Evolutionary conservation across 2,888 invertebrate species (phyloP).

Genomic region (Tolmerus cingulatus): DNA sequence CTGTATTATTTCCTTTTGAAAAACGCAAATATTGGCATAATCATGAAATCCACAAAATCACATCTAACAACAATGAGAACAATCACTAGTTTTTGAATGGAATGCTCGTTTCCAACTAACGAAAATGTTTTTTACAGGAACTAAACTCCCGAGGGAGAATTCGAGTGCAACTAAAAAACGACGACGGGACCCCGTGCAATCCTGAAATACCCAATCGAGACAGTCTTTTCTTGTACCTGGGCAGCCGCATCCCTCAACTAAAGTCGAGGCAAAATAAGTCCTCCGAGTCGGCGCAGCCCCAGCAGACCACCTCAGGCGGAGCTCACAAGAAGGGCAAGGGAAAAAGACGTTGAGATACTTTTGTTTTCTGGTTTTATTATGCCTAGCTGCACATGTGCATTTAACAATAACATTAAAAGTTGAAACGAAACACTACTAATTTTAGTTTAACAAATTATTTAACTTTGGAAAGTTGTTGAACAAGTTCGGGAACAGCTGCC

Average conservation of each 20-base stretch:
- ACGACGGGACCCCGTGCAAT: conserved; percentile 81
- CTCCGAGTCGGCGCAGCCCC: conserved; percentile 52
- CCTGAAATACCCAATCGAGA: conserved; percentile 78
- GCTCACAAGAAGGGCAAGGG: conserved; percentile 61
- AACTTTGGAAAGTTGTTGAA: background rate
- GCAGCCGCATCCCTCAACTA: conserved; percentile 88
- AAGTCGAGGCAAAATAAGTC: conserved; percentile 74
- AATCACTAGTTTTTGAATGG: background rate
- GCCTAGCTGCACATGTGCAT: background rate
- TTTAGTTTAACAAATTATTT: conserved; percentile 27
- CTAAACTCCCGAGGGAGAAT: conserved; percentile 84
- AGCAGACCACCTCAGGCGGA: conserved; percentile 51
- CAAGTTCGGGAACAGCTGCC: background rate
- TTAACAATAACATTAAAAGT: conserved; percentile 15
- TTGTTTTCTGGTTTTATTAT: background rate
- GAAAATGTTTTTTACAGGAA: conserved; percentile 68
- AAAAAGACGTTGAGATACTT: conserved; percentile 56
- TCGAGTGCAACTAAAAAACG: conserved; percentile 89
- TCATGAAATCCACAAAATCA: background rate
- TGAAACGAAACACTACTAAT: background rate
- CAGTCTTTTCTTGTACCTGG: conserved; percentile 78
- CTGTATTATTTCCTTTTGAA: too few relatives aligned
- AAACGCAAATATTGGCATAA: too few relatives aligned
- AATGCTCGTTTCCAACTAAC: background rate
- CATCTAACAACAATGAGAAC: too few relatives aligned